Percentiles rank a stretch among this genome's conserved stretches.
Evolutionary conservation across 2,113 vertebrate species (phyloP).

Genomic region (Neomonachus schauinslandi): DNA sequence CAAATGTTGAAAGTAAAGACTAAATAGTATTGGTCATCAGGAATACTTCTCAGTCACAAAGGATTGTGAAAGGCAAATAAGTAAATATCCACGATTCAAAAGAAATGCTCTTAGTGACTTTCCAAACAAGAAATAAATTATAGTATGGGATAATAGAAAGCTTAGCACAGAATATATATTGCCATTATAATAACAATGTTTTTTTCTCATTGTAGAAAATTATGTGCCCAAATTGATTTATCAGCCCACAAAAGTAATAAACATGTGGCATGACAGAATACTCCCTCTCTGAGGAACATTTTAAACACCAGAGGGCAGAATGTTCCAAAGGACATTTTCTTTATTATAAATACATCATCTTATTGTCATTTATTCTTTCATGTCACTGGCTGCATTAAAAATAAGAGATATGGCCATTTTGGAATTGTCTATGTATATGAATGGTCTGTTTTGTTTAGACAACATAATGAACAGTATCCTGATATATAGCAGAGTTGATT

Average conservation of each 20-base stretch:
- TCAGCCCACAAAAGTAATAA: not conserved
- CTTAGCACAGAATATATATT: conserved; percentile 8
- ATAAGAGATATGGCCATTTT: not conserved
- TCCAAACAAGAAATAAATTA: conserved; percentile 46
- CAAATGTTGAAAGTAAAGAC: not conserved
- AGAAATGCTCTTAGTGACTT: conserved; percentile 28
- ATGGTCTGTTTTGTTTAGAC: not conserved
- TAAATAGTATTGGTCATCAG: not conserved
- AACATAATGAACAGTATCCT: not conserved
- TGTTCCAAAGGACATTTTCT: conserved; percentile 21
- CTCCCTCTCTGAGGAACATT: not conserved
- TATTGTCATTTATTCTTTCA: not conserved
- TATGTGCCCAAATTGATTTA: not conserved
- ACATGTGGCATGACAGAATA: not conserved
- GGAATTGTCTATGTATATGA: not conserved
- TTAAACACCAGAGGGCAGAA: conserved; percentile 57
- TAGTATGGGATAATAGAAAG: not conserved
- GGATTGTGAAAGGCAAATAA: conserved; percentile 15
- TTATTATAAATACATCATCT: not conserved
- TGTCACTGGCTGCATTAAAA: not conserved
- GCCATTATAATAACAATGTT: not conserved
- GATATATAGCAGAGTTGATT: not conserved
- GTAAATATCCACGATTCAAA: conserved; percentile 47
- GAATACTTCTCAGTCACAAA: conserved; percentile 45
- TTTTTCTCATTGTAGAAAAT: conserved; percentile 44